Base-by-base conservation (phyloP, 2,888 invertebrate species). In the Disparrhopalites patrizii region DNA sequence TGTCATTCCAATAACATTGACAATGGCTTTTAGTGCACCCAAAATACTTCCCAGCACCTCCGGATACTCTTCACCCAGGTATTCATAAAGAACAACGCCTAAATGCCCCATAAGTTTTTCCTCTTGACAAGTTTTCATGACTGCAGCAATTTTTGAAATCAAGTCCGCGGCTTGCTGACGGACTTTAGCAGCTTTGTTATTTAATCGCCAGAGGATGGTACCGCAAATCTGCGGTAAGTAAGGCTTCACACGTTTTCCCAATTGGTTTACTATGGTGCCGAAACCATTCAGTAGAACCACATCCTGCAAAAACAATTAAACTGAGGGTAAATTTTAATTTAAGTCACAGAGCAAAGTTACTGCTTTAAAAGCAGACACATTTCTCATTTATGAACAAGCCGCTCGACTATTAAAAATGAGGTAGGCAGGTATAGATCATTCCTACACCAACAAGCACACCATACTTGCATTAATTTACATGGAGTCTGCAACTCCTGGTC, bases 91-190 rank as follows among this genome's bases (percentile, higher is more conserved):
- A 28, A 99, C 98, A 18, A 99, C 95, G 69, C 99, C 99, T 79
- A 99, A 87, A 86, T 99, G 99, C 0, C 98, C 97, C 98, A 99
- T 99, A 54, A 99, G 83, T 81, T 99, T 98, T 83, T 99, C 99
- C 83, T 99, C 99, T 80, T 98, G 96, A 78, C 99, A 99, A 0
- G 96, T 95, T 80, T 98, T 98, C 99, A 99, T 99, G 31, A 99
- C 98, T 3, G 96, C 92, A 1, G 99, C 99, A 75, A 94, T 97
- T 62, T 97, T 86, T 0, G 98, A 95, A 77, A 99, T 99, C 73
- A 99, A 85, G 83, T 99, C 99, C 1, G 99, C 99, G 0, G 99
- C 99, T 81, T 99, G 99, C 79, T 99, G 99, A 63, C 99, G 87
- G 8, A 93, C 99, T 82, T 99, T 99, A 1, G 99, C 99, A 0